These are phyloP conservation scores for Isurus oxyrinchus DNA, from an alignment of 2,113 vertebrate species.

Conservation along the genomic window DNA sequence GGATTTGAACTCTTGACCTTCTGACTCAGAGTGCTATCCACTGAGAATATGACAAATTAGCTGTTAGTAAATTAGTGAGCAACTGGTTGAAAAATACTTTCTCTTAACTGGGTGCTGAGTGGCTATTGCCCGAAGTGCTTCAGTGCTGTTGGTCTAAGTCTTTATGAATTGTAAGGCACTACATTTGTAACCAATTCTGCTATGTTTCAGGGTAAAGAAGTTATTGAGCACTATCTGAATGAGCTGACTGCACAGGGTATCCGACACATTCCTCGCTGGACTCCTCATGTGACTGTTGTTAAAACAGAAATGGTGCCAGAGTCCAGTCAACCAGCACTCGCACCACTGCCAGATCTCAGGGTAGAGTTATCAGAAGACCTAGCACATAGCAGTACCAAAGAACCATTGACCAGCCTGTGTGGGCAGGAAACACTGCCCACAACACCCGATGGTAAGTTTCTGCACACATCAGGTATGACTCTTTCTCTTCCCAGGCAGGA, in stretches of 20 bases:
- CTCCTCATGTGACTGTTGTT: slow-evolving; percentile 40
- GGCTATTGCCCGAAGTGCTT: not conserved
- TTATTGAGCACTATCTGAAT: slow-evolving; percentile 71
- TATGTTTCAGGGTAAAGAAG: slow-evolving; percentile 67
- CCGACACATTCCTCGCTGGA: slow-evolving; percentile 68
- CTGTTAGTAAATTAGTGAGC: not conserved
- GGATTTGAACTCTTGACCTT: not conserved
- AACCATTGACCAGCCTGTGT: slow-evolving; percentile 8
- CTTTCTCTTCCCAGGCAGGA: not conserved
- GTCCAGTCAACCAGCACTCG: not conserved
- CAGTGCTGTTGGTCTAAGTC: not conserved
- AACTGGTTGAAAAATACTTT: not conserved
- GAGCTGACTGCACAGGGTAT: slow-evolving; percentile 69
- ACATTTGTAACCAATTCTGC: not conserved
- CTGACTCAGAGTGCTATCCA: not conserved
- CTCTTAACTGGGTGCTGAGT: not conserved
- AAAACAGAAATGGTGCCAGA: not conserved
- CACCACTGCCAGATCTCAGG: not conserved
- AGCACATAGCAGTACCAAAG: slow-evolving; percentile 38
- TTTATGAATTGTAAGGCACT: not conserved
- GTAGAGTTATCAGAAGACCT: rapidly evolving
- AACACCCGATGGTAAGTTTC: slow-evolving; percentile 53
- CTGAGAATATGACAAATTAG: not conserved
- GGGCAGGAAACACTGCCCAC: slow-evolving; percentile 39
- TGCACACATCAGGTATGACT: not conserved